Base-by-base conservation (phyloP, 2,113 vertebrate genomes). In the Taxidea taxus region DNA sequence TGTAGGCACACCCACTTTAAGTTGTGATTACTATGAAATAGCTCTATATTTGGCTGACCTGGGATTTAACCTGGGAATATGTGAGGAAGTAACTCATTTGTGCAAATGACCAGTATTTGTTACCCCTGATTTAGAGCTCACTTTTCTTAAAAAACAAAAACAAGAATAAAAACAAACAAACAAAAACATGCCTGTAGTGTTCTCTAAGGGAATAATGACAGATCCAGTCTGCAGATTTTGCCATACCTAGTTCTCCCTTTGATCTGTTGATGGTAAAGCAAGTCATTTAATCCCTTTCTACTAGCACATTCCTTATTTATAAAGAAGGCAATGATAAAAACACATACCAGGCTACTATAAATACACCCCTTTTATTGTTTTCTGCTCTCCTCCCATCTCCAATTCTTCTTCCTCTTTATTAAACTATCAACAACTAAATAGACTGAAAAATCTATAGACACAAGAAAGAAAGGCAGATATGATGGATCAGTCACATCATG, bases 11-110 rank as follows among this genome's bases (percentile, higher is more conserved):
- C 23, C 60, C 60, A 62, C 15, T 89, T 97, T 92, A 85, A 89
- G 47, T 51, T 83, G 20, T 66, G 18, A 27, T 90, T 95, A 82
- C 81, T 91, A 31, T 86, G 74, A 91, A 95, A 89, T 86, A 86
- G 39, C n/a, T 93, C 91, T 94, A 77, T 82, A 87, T 96, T 90
- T 96, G 82, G 60, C 78, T 80, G 58, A 92, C 42, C 49, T 66
- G 44, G 14, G 58, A 86, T 81, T 94, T 92, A 94, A 86, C 37
- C 37, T 83, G 12, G 23, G 90, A 91, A 78, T 87, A 42, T 51
- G 29, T 80, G 84, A 93, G 29, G 20, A 91, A 42, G 4, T 58
- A 77, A 89, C 82, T 74, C 23, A 74, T 88, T 95, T 91, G 51
- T 95, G 84, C 23, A 88, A 88, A 91, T 82, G 27, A 84, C 78